Evolutionary conservation across 2,797 vertebrate species (phyloP).

Genomic region (Pelodytes ibericus): DNA sequence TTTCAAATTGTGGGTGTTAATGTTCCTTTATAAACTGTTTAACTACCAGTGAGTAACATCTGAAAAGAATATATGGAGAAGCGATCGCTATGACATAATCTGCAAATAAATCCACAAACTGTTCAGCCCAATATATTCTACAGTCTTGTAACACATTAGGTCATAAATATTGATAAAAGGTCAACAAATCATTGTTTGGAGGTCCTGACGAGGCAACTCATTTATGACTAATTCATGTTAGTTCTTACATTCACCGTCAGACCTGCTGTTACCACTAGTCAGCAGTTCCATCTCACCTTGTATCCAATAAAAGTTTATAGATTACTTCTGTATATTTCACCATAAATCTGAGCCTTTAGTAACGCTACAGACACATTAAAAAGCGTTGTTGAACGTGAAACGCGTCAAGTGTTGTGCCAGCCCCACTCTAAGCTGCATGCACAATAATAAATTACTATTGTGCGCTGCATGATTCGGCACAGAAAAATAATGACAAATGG

Average conservation of each 20-base stretch:
- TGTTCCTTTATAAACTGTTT: not conserved
- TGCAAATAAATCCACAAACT: not conserved
- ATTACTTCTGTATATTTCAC: too few species aligned
- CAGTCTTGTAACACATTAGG: not conserved
- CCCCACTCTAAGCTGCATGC: too few species aligned
- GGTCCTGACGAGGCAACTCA: not conserved
- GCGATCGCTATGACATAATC: not conserved
- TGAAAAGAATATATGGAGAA: not conserved
- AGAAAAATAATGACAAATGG: too few species aligned
- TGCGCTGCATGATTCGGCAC: too few species aligned
- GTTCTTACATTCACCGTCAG: conserved; percentile 16
- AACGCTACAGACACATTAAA: too few species aligned
- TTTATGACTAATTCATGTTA: conserved; percentile 32
- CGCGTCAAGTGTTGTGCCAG: too few species aligned
- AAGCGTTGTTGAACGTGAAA: too few species aligned
- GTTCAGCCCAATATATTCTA: not conserved
- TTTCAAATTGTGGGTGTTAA: not conserved
- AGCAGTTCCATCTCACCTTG: too few species aligned
- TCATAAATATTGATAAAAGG: not conserved
- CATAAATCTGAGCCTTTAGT: too few species aligned
- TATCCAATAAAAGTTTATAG: too few species aligned
- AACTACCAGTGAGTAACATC: not conserved
- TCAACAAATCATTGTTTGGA: conserved; percentile 13
- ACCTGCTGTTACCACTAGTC: not conserved
- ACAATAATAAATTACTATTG: too few species aligned